Base-by-base conservation (phyloP, 2,113 vertebrate genomes). In the Phodopus roborovskii region DNA sequence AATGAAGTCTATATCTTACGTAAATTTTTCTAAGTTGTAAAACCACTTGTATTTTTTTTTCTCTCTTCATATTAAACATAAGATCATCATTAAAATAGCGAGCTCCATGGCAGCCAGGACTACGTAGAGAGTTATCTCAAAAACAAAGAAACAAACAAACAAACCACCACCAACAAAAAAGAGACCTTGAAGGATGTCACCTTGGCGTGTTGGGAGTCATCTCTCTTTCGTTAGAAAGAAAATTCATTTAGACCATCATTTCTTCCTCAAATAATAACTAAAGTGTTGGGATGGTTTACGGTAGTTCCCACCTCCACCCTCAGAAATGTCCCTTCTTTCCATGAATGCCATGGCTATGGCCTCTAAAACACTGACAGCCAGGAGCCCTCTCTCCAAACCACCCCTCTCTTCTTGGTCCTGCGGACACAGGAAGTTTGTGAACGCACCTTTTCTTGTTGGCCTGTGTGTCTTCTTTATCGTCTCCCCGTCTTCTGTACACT, bases 1-100 rank as follows among this genome's bases (percentile, higher is more conserved):
- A 95, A 96, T 94, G 78, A 97, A 96, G 62, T 56, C 50, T 87
- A 48, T 92, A 48, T 93, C 36, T 95, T 95, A 17, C 58, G 3
- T 85, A 87, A 85, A 30, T 70, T 92, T 96, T 89, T 94, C 30
- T 60, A 62, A 87, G 48, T 94, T 89, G 64, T 50, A 92, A 82
- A 95, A 86, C 15, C 2, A 12, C 48, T 70, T 66, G 33, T 94
- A 11, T 20, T 39, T 39, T 58, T 56, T 42, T 56, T 42, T 62
- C n/a, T 90, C 96, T 87, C 70, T 93, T 24, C 9, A 4, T 60
- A 70, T 60, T 89, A 93, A 88, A 39, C 53, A 86, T 92, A 91
- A 39, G 45, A 84, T 56, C 78, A 53, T 66, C 28, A 81, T 91
- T 96, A 91, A 96, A 94, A 82, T 62, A n/a, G 19, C 3, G 30